Evolutionary conservation across 2,888 invertebrate genomes (phyloP), one percentile per base, ranked within the genome.

Genomic region (Sinotaia quadrata): DNA sequence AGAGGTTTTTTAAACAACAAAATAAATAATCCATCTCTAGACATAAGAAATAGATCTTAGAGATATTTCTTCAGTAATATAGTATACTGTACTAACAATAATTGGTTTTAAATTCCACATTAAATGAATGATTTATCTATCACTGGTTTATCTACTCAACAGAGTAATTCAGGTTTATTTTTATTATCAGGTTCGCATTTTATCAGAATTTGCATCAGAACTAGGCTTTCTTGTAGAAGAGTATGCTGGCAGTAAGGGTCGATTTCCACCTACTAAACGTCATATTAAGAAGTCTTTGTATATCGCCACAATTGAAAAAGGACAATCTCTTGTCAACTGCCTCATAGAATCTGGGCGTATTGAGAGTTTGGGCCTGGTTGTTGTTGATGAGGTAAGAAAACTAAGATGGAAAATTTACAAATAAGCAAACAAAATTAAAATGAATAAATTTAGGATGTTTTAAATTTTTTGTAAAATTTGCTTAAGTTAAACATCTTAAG

Each of bases 281-380:
- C 90, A 94, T 15, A 91, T 93, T 31, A 94, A 94, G 84, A 92
- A 92, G 78, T 93, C 94, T 41, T 91, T 98, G 54, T 98, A 93
- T 83, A 91, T 98, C 52, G 95, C 95, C 2, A 98, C 98, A 0
- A 96, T 98, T 73, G 98, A 99, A 89, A 98, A 98, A 88, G 96
- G 94, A 4, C 91, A 94, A 59, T 93, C 94, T 8, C 88, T 99
- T 4, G 88, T 97, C 24, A 93, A 96, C 84, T 94, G 94, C 87
- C 90, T 98, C 33, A 93, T 96, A 74, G 96, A 97, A 36, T 90
- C 91, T 2, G 84, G 87, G 15, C 90, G 96, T 71, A 89, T 95
- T 12, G 89, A 92, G 51, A 94, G 94, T 87, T 89, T 97, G 61
- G 96, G 96, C 0, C 89, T 97, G 49, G 90, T 92, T 47, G 91